Evolutionary conservation across 2,888 invertebrate species (phyloP).

Genomic region (Eucriotettix oculatus): DNA sequence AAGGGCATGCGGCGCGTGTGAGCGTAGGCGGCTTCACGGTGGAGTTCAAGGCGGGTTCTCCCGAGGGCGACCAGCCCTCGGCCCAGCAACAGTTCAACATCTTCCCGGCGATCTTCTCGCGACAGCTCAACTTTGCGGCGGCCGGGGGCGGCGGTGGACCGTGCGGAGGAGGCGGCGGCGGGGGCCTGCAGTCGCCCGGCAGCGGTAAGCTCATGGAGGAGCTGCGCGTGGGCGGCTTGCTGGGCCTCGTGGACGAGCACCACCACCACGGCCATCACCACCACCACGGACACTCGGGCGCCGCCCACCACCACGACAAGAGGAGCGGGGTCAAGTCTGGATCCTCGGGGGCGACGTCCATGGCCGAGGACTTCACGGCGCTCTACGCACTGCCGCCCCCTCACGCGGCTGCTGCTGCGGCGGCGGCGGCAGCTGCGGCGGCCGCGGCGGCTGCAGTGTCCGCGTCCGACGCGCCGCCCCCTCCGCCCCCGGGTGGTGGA

Average conservation of each 20-base stretch:
- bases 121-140: constrained; percentile 68
- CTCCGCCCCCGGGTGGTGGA: constrained; percentile 7
- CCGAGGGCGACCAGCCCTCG: constrained; percentile 25
- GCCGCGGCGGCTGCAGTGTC: not conserved
- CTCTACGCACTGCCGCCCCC: not conserved
- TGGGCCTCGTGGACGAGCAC: constrained; percentile 67
- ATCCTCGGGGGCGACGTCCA: constrained; percentile 1
- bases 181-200: constrained; percentile 4
- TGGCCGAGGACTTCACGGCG: constrained; percentile 20
- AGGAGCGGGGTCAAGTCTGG: constrained; percentile 18
- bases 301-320: constrained; percentile 16
- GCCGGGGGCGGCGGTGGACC: constrained; percentile 22
- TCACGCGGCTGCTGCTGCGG: not conserved
- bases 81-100: constrained; percentile 69
- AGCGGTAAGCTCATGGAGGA: constrained; percentile 49
- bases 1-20: not conserved
- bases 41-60: constrained; percentile 21
- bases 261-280: constrained; percentile 33
- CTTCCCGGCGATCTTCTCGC: constrained; percentile 79
- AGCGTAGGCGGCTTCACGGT: not conserved
- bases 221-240: constrained; percentile 56
- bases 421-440: not conserved
- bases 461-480: constrained; percentile 1
- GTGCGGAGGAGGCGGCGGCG: constrained; percentile 1
- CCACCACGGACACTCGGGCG: constrained; percentile 18